Conservation (phyloP, 1,140 invertebrate genomes). For the Leptinotarsa texana region DNA sequence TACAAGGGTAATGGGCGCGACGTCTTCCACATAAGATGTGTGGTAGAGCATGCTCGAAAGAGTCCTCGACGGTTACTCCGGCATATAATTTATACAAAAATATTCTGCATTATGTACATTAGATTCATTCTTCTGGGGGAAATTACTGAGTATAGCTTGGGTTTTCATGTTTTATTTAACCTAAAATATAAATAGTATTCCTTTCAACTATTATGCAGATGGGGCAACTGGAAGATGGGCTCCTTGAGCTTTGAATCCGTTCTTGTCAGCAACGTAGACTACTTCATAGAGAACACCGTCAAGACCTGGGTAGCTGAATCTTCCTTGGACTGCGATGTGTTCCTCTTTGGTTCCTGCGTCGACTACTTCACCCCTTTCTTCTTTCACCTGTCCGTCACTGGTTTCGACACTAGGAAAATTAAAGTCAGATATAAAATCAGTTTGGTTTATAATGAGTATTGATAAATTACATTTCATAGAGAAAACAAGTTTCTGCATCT, state of each 20-base stretch:
- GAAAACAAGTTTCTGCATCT: conserved; percentile 47
- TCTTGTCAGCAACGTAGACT: conserved; percentile 65
- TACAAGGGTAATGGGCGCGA: no score
- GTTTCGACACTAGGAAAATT: conserved; percentile 60
- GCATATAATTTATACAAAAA: no score
- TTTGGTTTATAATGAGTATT: no score
- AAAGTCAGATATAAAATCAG: not conserved
- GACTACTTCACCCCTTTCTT: conserved; percentile 59
- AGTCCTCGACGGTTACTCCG: no score
- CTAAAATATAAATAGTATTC: no score
- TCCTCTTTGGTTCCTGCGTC: conserved; percentile 55
- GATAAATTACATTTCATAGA: no score
- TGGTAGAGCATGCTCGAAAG: no score
- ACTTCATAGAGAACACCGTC: conserved; percentile 67
- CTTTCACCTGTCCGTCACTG: conserved; percentile 61
- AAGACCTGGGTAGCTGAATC: conserved; percentile 67
- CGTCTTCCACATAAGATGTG: no score
- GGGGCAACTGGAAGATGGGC: conserved; percentile 53
- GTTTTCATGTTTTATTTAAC: no score
- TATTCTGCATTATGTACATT: no score
- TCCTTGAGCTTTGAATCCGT: conserved; percentile 59
- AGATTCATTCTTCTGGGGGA: no score
- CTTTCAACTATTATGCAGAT: not conserved
- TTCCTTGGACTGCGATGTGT: conserved; percentile 58
- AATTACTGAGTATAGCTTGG: no score